Evolutionary conservation across 2,888 invertebrate species (phyloP), one percentile per base, ranked within the genome.

Genomic region (Gortyna flavago): DNA sequence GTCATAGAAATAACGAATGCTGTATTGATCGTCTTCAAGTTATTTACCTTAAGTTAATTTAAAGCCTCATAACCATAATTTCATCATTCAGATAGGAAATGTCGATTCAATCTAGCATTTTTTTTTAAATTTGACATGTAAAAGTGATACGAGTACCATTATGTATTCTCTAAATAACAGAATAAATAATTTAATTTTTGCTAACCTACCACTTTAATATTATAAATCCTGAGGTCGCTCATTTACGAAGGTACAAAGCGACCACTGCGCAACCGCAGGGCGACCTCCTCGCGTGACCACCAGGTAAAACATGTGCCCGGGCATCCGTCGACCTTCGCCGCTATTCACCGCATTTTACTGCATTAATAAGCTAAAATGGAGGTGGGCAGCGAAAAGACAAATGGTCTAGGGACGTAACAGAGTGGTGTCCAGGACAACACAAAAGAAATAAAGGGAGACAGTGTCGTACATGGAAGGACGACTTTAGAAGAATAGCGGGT

Each of bases 281-380:
- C 41, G n/a, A 72, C 59, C 77, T 77, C 11, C 71, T 68, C 29
- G 62, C 68, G 66, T 85, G 69, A 76, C 73, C 67, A 57, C 77
- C 3, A 44, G n/a, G 54, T 64, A 72, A 79, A 84, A 79, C 77
- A 54, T 74, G 64, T 59, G 65, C 57, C 38, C 71, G 35, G 57
- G 44, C 59, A 61, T 64, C 70, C 25, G 67, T n/a, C 41, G 71
- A 64, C 83, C 68, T 76, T 70, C 32, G n/a, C 67, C 44, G 35
- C n/a, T 74, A 29, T 74, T 68, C 62, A 78, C 80, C 83, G 54
- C 83, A n/a, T n/a, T n/a, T n/a, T n/a, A n/a, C n/a, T n/a, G n/a
- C n/a, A n/a, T n/a, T n/a, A n/a, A n/a, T n/a, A n/a, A n/a, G 29
- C n/a, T 59, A 13, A 29, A 59, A 29, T 59, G 16, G 13, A 59